phyloP scores from a whole-genome alignment of 2,888 invertebrate genomes.

The Rhagium mordax region DNA sequence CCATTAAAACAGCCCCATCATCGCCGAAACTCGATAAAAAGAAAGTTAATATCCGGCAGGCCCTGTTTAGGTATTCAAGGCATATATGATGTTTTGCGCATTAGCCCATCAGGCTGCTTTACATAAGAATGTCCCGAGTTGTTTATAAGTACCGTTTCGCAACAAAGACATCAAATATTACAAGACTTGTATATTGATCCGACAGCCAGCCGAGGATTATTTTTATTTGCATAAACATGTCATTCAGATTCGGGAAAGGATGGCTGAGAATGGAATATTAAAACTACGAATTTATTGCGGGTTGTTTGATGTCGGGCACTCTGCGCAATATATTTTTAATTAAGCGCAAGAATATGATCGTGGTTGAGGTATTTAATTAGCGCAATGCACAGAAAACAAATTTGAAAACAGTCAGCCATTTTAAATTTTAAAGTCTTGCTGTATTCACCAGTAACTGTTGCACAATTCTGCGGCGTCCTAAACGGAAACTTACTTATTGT shows the following conservation, averaged over 20 bases:
- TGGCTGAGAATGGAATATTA: slow-evolving; percentile 18
- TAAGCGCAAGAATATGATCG: slow-evolving; percentile 8
- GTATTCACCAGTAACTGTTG: slow-evolving; percentile 46
- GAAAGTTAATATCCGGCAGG: slow-evolving; percentile 57
- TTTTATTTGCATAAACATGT: slow-evolving; percentile 44
- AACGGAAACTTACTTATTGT: slow-evolving; percentile 46
- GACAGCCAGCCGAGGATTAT: slow-evolving; percentile 18
- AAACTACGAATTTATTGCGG: slow-evolving; percentile 14
- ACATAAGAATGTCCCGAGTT: slow-evolving; percentile 32
- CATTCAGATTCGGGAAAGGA: slow-evolving; percentile 33
- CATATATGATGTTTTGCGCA: slow-evolving; percentile 41
- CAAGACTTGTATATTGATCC: slow-evolving; percentile 31
- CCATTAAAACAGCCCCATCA: slow-evolving; percentile 50
- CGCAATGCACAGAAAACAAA: neutral
- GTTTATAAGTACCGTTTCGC: slow-evolving; percentile 21
- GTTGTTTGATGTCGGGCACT: slow-evolving; percentile 4
- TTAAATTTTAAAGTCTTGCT: no score
- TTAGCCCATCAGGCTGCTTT: slow-evolving; percentile 39
- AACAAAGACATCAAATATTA: slow-evolving; percentile 42
- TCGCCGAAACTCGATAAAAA: slow-evolving; percentile 55
- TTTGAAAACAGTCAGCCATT: no score
- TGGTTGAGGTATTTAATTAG: slow-evolving; percentile 6
- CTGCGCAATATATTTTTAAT: slow-evolving; percentile 19
- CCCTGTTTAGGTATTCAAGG: slow-evolving; percentile 48
- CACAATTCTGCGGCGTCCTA: slow-evolving; percentile 42